Evolutionary conservation across 2,888 invertebrate species (phyloP).

Genomic region (Epistrophella euchroma): DNA sequence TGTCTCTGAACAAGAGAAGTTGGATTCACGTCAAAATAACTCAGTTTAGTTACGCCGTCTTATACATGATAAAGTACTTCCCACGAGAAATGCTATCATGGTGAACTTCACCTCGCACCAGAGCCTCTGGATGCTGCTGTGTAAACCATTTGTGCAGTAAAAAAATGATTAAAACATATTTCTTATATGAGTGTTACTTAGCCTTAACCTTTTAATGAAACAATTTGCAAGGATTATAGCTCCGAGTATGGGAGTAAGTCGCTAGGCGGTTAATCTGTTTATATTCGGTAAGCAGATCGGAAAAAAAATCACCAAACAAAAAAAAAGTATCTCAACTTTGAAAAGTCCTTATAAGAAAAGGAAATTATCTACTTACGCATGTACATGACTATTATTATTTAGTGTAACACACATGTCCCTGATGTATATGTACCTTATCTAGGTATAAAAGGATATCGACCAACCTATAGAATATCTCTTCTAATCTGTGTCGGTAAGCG

Average conservation of each 20-base stretch:
- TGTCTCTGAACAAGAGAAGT: no score
- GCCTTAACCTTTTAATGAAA: constrained; percentile 84
- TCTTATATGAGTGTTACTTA: constrained; percentile 82
- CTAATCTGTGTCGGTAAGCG: constrained; percentile 83
- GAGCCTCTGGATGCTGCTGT: not conserved
- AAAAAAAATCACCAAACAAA: constrained; percentile 76
- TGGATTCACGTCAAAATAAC: no score
- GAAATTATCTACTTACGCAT: constrained; percentile 76
- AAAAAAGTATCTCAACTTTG: constrained; percentile 77
- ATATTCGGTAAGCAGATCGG: constrained; percentile 82
- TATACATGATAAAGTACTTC: no score
- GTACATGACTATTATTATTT: constrained; percentile 64
- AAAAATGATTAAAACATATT: constrained; percentile 61
- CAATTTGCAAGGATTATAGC: constrained; percentile 83
- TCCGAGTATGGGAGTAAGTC: constrained; percentile 79
- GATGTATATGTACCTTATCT: no score
- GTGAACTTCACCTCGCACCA: constrained; percentile 33
- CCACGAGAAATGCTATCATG: not conserved
- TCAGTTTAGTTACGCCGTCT: no score
- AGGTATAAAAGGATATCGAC: constrained; percentile 11
- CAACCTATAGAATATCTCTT: constrained; percentile 80
- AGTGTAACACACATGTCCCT: constrained; percentile 46
- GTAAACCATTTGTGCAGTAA: not conserved
- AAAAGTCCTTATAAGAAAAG: constrained; percentile 71
- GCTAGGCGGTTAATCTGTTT: constrained; percentile 84